Evolutionary conservation across 92 coral and sea anemone genomes (phyloP).

Genomic region (Scolanthus callimorphus): DNA sequence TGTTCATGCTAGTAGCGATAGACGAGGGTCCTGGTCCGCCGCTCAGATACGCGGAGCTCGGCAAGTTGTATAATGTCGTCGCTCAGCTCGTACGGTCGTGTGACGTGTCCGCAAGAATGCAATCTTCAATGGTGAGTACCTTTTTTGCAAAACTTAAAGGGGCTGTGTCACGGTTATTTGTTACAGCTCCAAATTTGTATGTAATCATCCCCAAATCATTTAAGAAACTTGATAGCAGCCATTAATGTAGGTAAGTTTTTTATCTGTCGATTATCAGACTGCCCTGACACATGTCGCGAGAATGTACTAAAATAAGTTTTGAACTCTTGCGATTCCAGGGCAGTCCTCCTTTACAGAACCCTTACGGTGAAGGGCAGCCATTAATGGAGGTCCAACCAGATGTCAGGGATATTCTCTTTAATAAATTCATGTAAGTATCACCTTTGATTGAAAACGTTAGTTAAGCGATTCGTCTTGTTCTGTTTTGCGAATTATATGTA

Average conservation of each 20-base stretch:
- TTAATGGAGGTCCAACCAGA: slow-evolving; percentile 77
- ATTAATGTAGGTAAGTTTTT: too few species aligned
- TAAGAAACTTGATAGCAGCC: too few species aligned
- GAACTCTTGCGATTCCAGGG: slow-evolving; percentile 34
- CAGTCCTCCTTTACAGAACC: slow-evolving; percentile 51
- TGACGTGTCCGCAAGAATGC: slow-evolving; percentile 86
- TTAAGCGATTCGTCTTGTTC: too few species aligned
- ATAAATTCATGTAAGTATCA: slow-evolving; percentile 68
- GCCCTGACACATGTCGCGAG: too few species aligned
- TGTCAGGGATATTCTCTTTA: slow-evolving; percentile 83
- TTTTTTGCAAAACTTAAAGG: too few species aligned
- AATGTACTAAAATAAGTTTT: too few species aligned
- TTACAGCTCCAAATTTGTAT: too few species aligned
- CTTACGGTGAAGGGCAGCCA: slow-evolving; percentile 80
- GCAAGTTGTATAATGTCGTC: slow-evolving; percentile 95
- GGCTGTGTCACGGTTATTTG: too few species aligned
- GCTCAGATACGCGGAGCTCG: slow-evolving; percentile 96
- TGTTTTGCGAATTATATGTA: too few species aligned
- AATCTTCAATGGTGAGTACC: slow-evolving; percentile 81
- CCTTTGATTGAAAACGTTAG: too few species aligned
- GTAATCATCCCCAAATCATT: too few species aligned
- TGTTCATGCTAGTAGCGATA: slow-evolving; percentile 88
- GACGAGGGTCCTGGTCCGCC: slow-evolving; percentile 99
- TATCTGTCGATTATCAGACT: too few species aligned
- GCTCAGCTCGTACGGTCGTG: slow-evolving; percentile 89